Evolutionary conservation across 2,888 invertebrate species (phyloP).

Genomic region (Tipula unca): DNA sequence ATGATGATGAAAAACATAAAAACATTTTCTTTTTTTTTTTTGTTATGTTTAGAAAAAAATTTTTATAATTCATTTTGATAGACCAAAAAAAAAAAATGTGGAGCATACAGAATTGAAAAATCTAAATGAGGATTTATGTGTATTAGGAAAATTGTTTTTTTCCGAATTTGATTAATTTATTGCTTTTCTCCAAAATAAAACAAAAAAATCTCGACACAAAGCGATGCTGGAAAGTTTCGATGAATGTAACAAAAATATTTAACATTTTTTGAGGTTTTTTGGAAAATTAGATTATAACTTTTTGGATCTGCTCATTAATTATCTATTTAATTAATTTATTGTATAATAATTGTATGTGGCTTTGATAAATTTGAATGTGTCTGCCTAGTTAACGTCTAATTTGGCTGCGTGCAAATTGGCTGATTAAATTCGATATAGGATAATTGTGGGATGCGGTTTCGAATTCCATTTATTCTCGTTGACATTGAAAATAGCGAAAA

Average conservation of each 20-base stretch:
- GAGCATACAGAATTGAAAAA: background rate
- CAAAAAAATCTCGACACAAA: background rate
- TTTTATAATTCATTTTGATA: background rate
- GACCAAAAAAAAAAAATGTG: background rate
- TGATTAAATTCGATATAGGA: no score
- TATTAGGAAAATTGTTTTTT: background rate
- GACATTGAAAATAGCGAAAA: no score
- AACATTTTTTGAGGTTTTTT: background rate
- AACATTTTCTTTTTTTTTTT: background rate
- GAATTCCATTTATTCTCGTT: no score
- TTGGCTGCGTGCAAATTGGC: no score
- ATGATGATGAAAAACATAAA: background rate
- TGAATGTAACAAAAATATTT: background rate
- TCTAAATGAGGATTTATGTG: background rate
- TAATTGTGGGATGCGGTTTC: no score
- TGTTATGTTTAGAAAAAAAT: background rate
- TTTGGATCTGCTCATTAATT: background rate
- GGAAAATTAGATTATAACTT: background rate
- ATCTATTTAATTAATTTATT: no score
- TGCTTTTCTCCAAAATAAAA: background rate
- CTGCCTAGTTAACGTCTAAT: no score
- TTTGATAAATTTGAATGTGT: no score
- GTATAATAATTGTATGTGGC: no score
- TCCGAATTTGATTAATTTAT: background rate
- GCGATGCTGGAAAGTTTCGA: background rate